Percentiles rank a stretch among this genome's conserved stretches.
Conservation (phyloP, 2,113 vertebrate genomes). For the Cairina moschata region DNA sequence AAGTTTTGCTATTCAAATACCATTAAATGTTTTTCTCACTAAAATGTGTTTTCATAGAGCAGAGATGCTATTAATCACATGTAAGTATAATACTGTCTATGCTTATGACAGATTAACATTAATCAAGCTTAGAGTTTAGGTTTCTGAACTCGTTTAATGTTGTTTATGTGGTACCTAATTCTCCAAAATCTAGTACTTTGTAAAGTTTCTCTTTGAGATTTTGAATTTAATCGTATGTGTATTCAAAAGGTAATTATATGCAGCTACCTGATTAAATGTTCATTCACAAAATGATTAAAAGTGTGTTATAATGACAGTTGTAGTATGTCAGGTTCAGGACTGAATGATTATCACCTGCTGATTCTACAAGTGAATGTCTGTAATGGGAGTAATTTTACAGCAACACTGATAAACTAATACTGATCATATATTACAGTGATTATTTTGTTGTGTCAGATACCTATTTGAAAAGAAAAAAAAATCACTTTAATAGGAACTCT, state of each 20-base stretch:
- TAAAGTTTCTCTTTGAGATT: slow-evolving; percentile 66
- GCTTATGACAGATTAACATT: slow-evolving; percentile 60
- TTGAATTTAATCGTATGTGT: slow-evolving; percentile 53
- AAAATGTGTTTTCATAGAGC: neutral
- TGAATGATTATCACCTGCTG: slow-evolving; percentile 52
- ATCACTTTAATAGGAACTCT: too few relatives aligned
- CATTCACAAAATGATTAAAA: slow-evolving; percentile 62
- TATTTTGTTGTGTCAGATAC: slow-evolving; percentile 52
- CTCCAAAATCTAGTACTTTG: slow-evolving; percentile 51
- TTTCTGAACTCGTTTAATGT: slow-evolving; percentile 58
- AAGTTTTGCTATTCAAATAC: neutral
- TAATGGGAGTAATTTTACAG: slow-evolving; percentile 42
- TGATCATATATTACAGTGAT: slow-evolving; percentile 23
- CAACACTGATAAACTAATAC: slow-evolving; percentile 17
- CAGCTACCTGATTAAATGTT: slow-evolving; percentile 69
- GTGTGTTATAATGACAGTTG: slow-evolving; percentile 44
- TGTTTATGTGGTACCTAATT: slow-evolving; percentile 53
- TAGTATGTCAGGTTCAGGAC: slow-evolving; percentile 35
- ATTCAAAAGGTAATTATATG: slow-evolving; percentile 69
- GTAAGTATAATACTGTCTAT: neutral
- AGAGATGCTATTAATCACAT: neutral
- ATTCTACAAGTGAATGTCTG: slow-evolving; percentile 49
- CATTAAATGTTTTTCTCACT: neutral
- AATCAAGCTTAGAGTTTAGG: slow-evolving; percentile 33
- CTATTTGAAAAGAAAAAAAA: slow-evolving; percentile 36